Base-by-base conservation (phyloP, 2,888 invertebrate species). In the Nineta flava region DNA sequence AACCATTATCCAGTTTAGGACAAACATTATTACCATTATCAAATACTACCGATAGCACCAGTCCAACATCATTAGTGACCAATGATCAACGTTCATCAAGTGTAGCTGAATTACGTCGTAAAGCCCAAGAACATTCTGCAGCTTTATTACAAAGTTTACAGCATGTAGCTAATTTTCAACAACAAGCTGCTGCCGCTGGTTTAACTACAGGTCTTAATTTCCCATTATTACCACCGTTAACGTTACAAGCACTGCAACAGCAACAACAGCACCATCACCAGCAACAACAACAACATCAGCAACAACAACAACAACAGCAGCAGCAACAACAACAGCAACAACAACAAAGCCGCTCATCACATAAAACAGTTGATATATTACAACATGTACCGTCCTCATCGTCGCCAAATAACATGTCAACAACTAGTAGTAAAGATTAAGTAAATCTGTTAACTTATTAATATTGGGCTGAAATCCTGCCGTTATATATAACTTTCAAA, bases 91-190 rank as follows among this genome's bases (percentile, higher is more conserved):
- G 87, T 38, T 83, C 85, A 5, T 83, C 86, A 57, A 92, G 91
- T 65, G 90, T 94, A 16, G 93, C 93, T 1, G 94, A 94, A 60
- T 72, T 95, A 42, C 74, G 94, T 7, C 78, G 94, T 49, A 92
- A 93, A 64, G 94, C 94, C 1, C 90, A 94, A 66, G 94, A 95
- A 63, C 94, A 95, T 66, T 88, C 92, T 1, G 93, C 94, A 1
- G 92, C 93, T 0, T 68, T 90, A 19, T 66, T 86, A 48, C 85
- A 86, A 62, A 80, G 81, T 35, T 67, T 86, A 46, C 84, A 85
- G 57, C 77, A 72, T 60, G 66, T 71, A 66, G 70, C 77, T 65
- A 74, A 74, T 70, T 69, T 72, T 61, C 77, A 79, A 19, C 73
- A 79, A 12, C 76, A 77, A 13, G 76, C 77, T 3, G 64, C 75